Evolutionary conservation across 2,113 vertebrate species (phyloP), one percentile per base, ranked within the genome.

Genomic region (Acanthisitta chloris): DNA sequence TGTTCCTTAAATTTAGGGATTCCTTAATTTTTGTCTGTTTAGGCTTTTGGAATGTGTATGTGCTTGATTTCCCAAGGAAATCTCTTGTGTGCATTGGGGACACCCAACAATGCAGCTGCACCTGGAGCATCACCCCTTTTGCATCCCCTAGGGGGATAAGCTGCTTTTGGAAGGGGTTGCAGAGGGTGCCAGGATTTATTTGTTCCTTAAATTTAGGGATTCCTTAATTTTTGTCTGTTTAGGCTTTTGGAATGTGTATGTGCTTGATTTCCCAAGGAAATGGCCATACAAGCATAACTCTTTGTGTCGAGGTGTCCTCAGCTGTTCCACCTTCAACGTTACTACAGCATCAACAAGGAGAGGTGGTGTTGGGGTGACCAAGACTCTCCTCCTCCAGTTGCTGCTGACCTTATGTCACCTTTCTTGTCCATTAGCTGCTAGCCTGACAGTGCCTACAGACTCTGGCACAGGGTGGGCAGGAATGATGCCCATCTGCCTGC

Each of bases 271-370:
- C 78, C 59, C 38, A 3, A 16, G 24, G 69, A 66, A 79, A 33
- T 8, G 46, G 40, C 71, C 52, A 4, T 6, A 38, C 0, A 0
- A 81, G 12, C 45, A 31, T 40, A 80, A n/a, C 14, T 20, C 17
- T 78, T 88, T 1, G 0, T 2, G 0, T 25, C 3, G 4, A 72
- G 67, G 12, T 45, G 25, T 40, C 49, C 29, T 64, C 12, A 2
- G 24, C 45, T 42, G 15, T 81, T 84, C 78, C 36, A 42, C 58
- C 49, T 59, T 12, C 57, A 43, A 52, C 0, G 0, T 24, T 17
- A 6, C 20, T 12, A 51, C 36, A 64, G 25, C 64, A 78, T 24
- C 55, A 71, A 65, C 36, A 62, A 69, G 43, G 36, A 81, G 25
- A 55, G 13, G 19, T 4, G 40, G 14, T 14, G 4, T 8, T 21